Evolutionary conservation across 1,140 invertebrate species (phyloP).

Genomic region (Lamellibrachia luymesi): DNA sequence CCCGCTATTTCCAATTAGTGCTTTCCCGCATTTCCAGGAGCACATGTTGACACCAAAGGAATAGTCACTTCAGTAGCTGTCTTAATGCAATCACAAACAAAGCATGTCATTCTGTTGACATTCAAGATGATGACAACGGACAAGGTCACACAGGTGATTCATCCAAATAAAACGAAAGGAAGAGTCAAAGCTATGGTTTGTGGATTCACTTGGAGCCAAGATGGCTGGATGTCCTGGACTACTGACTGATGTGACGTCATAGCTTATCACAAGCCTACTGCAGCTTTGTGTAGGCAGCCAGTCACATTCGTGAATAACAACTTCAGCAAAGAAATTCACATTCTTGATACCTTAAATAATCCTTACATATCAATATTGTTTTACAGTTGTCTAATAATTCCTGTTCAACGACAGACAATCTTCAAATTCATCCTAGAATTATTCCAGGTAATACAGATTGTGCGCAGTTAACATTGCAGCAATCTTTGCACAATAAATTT

Average conservation of each 20-base stretch:
- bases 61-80: no score
- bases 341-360: neutral
- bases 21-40: no score
- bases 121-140: neutral
- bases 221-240: neutral
- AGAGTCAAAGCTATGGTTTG: neutral
- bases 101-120: neutral
- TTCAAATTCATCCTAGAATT: no score
- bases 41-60: no score
- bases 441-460: neutral
- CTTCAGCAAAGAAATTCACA: neutral
- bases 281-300: neutral
- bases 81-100: neutral
- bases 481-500: neutral
- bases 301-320: neutral
- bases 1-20: no score
- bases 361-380: neutral
- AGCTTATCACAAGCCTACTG: neutral
- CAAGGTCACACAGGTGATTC: neutral
- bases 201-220: neutral
- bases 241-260: neutral
- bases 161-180: neutral
- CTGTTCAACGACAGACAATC: no score
- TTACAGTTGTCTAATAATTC: neutral
- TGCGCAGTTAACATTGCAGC: neutral